Conservation (phyloP, 2,888 invertebrate genomes). For the Parnassius mnemosyne region DNA sequence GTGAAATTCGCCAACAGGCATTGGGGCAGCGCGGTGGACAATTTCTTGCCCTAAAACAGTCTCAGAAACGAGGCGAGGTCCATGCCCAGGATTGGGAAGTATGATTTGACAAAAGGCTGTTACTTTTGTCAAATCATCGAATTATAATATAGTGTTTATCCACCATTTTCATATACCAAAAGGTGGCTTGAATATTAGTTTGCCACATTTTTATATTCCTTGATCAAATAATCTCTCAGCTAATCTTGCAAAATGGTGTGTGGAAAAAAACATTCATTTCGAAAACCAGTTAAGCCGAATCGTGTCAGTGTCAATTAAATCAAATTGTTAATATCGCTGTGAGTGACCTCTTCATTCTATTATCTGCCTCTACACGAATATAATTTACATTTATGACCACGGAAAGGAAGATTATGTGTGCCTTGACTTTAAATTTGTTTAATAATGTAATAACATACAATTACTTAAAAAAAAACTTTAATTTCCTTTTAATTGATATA, state of each 20-base stretch:
- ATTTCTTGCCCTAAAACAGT: no score
- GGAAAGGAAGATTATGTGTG: conserved; percentile 11
- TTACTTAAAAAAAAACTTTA: no score
- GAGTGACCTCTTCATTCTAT: conserved; percentile 22
- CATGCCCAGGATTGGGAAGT: no score
- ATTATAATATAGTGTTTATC: no score
- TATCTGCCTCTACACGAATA: conserved; percentile 18
- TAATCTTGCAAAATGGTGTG: not conserved
- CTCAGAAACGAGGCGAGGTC: no score
- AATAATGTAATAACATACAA: not conserved
- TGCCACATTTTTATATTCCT: no score
- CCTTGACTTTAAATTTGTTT: conserved; percentile 11
- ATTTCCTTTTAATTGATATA: no score
- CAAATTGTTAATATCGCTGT: conserved; percentile 77
- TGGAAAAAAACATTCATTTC: conserved; percentile 3
- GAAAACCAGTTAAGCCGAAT: conserved; percentile 25
- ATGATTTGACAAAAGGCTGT: no score
- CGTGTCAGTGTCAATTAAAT: conserved; percentile 28
- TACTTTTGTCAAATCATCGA: no score
- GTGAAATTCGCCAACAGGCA: no score
- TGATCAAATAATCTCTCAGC: not conserved
- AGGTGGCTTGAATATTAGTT: no score
- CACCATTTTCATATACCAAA: not conserved
- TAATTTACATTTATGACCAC: conserved; percentile 17
- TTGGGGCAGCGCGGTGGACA: no score